Conservation (phyloP, 2,888 invertebrate genomes). For the Macrophya alboannulata region DNA sequence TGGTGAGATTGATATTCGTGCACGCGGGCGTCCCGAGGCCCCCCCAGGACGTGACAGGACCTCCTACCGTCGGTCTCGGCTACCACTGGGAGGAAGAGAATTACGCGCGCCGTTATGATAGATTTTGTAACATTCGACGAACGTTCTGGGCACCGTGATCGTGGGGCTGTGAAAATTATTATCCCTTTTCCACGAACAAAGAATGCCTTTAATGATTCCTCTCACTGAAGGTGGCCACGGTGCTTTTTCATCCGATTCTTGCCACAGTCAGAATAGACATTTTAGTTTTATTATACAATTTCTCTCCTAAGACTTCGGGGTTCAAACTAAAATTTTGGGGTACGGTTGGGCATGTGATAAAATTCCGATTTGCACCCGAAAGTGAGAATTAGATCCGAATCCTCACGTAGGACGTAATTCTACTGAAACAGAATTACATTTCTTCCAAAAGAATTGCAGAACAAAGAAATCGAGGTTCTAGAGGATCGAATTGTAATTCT, state of each 20-base stretch:
- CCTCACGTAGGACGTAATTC: background rate
- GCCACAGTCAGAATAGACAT: background rate
- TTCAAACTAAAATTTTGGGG: too few species aligned
- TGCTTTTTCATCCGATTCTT: conserved; percentile 24
- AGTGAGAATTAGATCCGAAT: background rate
- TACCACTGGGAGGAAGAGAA: conserved; percentile 40
- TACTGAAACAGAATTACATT: background rate
- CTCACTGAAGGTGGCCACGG: conserved; percentile 25
- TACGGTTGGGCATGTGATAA: too few species aligned
- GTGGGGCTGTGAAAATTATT: conserved; percentile 15
- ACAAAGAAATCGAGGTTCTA: too few species aligned
- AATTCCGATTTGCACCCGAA: too few species aligned
- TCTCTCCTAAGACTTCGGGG: too few species aligned
- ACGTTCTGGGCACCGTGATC: conserved; percentile 2
- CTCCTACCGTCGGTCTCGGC: conserved; percentile 67
- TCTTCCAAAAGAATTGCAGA: background rate
- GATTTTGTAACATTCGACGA: conserved; percentile 51
- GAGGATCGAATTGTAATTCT: background rate
- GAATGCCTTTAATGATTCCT: conserved; percentile 29
- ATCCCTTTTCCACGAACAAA: conserved; percentile 50
- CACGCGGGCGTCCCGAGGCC: conserved; percentile 57
- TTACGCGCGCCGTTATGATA: conserved; percentile 51
- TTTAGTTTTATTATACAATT: too few species aligned
- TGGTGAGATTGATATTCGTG: conserved; percentile 72
- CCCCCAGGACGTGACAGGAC: conserved; percentile 68